Conservation (phyloP, 2,113 vertebrate species). For the Apistogramma diplotaenia region DNA sequence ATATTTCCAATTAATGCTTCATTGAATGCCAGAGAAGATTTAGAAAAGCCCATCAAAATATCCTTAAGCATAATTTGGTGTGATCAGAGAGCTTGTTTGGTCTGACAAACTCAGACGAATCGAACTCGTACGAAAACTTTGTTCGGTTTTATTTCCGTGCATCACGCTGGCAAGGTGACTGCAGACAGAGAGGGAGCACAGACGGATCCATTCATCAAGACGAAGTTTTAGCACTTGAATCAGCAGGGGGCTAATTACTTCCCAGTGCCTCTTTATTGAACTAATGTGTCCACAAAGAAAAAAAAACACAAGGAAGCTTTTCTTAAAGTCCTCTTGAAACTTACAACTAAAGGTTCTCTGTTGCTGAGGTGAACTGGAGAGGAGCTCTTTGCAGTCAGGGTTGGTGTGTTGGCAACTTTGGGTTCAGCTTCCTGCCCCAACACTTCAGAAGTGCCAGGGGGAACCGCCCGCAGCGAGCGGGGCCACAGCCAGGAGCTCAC, state of each 20-base stretch:
- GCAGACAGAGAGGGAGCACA: not conserved
- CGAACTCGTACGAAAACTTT: not conserved
- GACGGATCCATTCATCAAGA: constrained; percentile 49
- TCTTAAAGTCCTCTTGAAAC: not conserved
- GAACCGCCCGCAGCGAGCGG: not conserved
- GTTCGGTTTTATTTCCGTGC: not conserved
- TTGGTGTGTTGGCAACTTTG: not conserved
- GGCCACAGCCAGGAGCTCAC: not conserved
- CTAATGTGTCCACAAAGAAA: not conserved
- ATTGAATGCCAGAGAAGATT: not conserved
- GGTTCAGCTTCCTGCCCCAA: not conserved
- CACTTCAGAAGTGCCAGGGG: not conserved
- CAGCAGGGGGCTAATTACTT: constrained; percentile 55
- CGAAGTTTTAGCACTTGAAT: constrained; percentile 14
- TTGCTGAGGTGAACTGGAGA: not conserved
- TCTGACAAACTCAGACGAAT: not conserved
- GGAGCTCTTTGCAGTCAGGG: not conserved
- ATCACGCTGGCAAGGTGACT: constrained; percentile 3
- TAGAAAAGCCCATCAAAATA: not conserved
- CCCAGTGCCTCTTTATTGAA: constrained; percentile 9
- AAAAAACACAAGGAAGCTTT: not conserved
- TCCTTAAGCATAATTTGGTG: not conserved
- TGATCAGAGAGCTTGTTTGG: not conserved
- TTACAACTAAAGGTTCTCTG: not conserved
- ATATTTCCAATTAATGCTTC: not conserved